These are phyloP conservation scores for Epizoanthus rinbou DNA, from an alignment of 92 coral and sea anemone species.

Conservation along the genomic window DNA sequence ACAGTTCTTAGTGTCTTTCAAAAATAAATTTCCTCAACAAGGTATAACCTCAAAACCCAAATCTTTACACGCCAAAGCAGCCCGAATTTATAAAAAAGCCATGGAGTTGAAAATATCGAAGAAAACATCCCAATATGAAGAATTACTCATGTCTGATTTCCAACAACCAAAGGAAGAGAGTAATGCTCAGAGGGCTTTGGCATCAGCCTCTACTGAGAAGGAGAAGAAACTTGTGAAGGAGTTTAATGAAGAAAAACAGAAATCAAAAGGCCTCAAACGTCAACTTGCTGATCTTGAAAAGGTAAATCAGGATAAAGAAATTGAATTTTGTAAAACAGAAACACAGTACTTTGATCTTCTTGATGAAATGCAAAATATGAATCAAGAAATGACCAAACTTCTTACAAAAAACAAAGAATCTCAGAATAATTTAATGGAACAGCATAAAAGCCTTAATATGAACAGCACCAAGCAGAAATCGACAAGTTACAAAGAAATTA, in stretches of 20 bases:
- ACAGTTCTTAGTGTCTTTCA: slow-evolving; percentile 14
- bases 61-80: slow-evolving; percentile 13
- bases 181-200: not conserved
- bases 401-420: not conserved
- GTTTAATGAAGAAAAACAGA: not conserved
- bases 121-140: not conserved
- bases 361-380: not conserved
- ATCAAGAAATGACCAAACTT: not conserved
- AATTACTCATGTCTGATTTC: slow-evolving; percentile 3
- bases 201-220: slow-evolving; percentile 10
- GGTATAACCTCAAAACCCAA: slow-evolving; percentile 1
- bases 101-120: not conserved
- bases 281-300: slow-evolving; percentile 7
- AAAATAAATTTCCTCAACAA: not conserved
- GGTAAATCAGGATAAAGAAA: not conserved
- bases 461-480: slow-evolving; percentile 2
- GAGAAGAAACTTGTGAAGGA: slow-evolving; percentile 20
- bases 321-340: not conserved
- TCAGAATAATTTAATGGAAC: not conserved
- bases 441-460: slow-evolving; percentile 10
- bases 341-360: not conserved
- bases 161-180: slow-evolving; percentile 26
- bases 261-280: slow-evolving; percentile 6
- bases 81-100: not conserved
- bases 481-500: slow-evolving; percentile 4